These are phyloP conservation scores for Ctenomys sociabilis DNA, from an alignment of 2,113 vertebrate genomes.

Conservation along the genomic window DNA sequence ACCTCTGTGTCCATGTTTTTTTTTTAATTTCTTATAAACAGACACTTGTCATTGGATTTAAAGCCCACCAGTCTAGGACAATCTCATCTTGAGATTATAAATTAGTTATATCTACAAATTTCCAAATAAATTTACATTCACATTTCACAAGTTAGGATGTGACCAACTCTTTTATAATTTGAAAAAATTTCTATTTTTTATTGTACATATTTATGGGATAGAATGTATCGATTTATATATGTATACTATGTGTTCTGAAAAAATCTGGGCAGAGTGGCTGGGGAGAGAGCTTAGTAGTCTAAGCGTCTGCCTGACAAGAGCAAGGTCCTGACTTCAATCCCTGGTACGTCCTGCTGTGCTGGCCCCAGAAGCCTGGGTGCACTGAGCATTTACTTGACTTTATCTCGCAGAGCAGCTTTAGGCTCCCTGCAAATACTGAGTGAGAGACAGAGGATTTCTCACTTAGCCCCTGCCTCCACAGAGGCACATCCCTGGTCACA, in stretches of 20 bases:
- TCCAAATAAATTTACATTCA: neutral
- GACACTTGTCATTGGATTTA: neutral
- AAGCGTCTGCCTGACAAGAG: no score
- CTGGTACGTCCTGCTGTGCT: no score
- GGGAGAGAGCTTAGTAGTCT: no score
- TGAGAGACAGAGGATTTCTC: neutral
- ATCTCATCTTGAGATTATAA: neutral
- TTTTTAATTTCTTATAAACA: neutral
- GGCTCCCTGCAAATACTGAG: neutral
- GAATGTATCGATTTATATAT: neutral
- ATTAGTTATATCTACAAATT: neutral
- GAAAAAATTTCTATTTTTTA: neutral
- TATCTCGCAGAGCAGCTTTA: neutral
- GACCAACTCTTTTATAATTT: neutral
- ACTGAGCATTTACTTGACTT: neutral
- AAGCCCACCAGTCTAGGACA: neutral
- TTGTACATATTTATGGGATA: neutral
- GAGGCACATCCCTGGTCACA: neutral
- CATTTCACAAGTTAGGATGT: neutral
- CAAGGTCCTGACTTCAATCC: no score
- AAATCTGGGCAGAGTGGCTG: neutral
- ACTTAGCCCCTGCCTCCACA: neutral
- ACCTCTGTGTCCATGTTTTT: neutral
- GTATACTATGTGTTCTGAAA: neutral
- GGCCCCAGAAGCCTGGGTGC: no score